Evolutionary conservation across 2,113 vertebrate species (phyloP), one percentile per base, ranked within the genome.

Genomic region (Oncorhynchus masou): DNA sequence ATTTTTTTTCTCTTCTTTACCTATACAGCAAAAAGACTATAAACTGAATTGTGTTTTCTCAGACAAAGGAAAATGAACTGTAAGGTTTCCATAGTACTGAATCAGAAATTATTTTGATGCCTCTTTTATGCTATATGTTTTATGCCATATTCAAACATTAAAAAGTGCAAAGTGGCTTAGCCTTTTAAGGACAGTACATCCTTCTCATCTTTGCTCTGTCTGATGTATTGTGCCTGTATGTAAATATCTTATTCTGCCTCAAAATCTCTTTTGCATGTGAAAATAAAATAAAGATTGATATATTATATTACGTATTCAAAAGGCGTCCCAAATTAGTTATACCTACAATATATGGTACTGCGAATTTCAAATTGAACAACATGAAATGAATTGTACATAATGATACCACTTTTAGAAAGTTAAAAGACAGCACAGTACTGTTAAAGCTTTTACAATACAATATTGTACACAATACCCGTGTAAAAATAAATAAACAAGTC

Each of bases 1-100:
- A 90, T 90, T 90, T 71, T 7, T 9, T 84, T 82, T 79, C 39
- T 81, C 34, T 78, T 80, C 81, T 74, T 51, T 70, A 66, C 29
- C 49, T 45, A 45, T 45, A 45, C 39, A 45, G 39, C 29, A 74
- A 75, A 74, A 86, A 86, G 68, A 82, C 80, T 79, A 83, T 87
- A 83, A 83, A 79, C 72, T 78, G 75, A 84, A 86, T 82, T 88
- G 73, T 86, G 88, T 88, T 84, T 69, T 70, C 86, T 73, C 68
- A 88, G 79, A 90, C 85, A 86, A 88, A 86, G 65, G 76, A 82
- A 54, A 16, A 54, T 45, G 39, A 59, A 71, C 31, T 70, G 71
- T 54, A 78, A 68, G n/a, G 59, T 60, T 60, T 51, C 49, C 11
- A 51, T 51, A 51, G 20, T 7, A 60, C 3, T 57, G 19, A 57